A percentile compares a stretch with the other conserved stretches of the same genome.
Evolutionary conservation across 2,888 invertebrate genomes (phyloP).

Genomic region (Nemotelus pantherinus): DNA sequence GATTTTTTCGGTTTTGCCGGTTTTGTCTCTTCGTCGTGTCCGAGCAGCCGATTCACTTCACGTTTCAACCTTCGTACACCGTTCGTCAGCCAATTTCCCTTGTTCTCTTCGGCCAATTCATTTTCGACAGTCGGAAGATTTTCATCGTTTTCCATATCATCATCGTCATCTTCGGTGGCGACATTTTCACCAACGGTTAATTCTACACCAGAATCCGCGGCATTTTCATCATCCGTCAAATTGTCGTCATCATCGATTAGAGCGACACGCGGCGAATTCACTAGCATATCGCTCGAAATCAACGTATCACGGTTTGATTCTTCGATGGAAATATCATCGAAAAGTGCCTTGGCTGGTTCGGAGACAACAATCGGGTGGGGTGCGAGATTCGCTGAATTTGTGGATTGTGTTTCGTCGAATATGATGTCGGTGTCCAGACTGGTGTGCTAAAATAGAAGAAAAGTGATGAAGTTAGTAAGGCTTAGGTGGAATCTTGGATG

Average conservation of each 20-base stretch:
- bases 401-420: conserved; percentile 55
- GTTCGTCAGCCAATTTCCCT: conserved; percentile 43
- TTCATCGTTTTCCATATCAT: conserved; percentile 51
- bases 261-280: conserved; percentile 24
- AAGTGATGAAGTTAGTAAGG: conserved; percentile 48
- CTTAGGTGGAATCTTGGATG: too few species aligned
- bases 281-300: neutral
- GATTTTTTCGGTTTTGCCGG: neutral
- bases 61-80: conserved; percentile 42
- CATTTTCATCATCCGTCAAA: neutral
- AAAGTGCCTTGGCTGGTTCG: conserved; percentile 25
- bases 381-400: conserved; percentile 32
- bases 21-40: neutral
- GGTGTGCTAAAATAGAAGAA: conserved; percentile 43
- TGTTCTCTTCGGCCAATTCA: neutral
- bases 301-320: neutral
- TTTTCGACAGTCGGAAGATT: neutral
- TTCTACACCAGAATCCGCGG: conserved; percentile 51
- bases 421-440: conserved; percentile 54
- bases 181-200: too few species aligned
- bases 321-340: conserved; percentile 16
- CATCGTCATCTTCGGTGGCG: conserved; percentile 54
- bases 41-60: conserved; percentile 28
- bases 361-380: conserved; percentile 17
- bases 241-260: conserved; percentile 5